Base-by-base conservation (phyloP, 92 coral and sea anemone species). In the Phenganax marumi region DNA sequence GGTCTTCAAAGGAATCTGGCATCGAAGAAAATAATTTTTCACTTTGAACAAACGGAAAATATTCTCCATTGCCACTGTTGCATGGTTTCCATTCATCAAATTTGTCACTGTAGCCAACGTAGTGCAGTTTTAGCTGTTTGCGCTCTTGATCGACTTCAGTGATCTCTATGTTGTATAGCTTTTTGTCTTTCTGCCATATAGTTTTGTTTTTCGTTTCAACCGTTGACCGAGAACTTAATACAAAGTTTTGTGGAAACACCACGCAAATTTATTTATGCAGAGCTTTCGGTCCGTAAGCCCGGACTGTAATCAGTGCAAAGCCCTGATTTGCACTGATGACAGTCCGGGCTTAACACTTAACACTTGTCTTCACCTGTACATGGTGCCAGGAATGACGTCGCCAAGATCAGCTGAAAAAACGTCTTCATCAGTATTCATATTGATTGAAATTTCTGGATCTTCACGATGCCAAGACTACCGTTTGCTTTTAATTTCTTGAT, bases 381-480 rank as follows among this genome's bases (percentile, higher is more conserved):
- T 77, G 24, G 43, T 66, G 25, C 65, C 68, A 43, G 50, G 74
- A 53, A 58, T 52, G 60, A 74, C 83, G 11, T 65, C 53, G 0
- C 84, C 89, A 79, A 89, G 85, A 33, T 82, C 85, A 77, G 71
- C 81, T 33, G 50, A 52, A 74, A 89, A 86, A 51, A 89, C 92
- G 83, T 86, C 90, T 55, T 79, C 80, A 24, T 86, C 87, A 66
- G 83, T 78, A 8, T 75, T 66, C 50, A 89, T 25, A 18, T 86
- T 87, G 43, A 86, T 70, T 33, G 52, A 56, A 47, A 89, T 52
- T 6, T 86, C 82, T 8, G 88, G 79, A 71, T 89, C 90, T 56
- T 86, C 90, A 64, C 71, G 70, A 51, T 73, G 64, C 23, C 85
- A 68, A 51, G 90, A 89, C 76, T 61, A 86, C 16, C 82, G 84